Percentiles rank a stretch among this genome's conserved stretches.
Evolutionary conservation across 2,797 vertebrate species (phyloP).

Genomic region (Leptoclinus maculatus): DNA sequence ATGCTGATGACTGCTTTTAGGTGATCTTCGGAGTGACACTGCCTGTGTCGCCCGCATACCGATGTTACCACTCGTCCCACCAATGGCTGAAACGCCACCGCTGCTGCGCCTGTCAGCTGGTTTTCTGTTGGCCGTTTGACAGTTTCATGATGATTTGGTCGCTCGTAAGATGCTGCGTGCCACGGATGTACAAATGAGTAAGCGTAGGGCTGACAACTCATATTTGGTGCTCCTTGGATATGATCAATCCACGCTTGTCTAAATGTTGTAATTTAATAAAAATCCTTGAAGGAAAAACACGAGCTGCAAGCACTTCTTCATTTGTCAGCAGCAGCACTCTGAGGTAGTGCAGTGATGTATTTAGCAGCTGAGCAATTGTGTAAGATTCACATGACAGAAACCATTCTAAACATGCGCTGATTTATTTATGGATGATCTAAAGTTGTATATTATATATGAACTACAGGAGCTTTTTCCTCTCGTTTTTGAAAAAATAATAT

Average conservation of each 20-base stretch:
- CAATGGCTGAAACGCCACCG: constrained; percentile 5
- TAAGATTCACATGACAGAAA: not conserved
- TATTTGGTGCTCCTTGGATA: constrained; percentile 3
- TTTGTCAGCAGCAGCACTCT: not conserved
- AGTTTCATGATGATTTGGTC: constrained; percentile 30
- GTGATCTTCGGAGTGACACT: constrained; percentile 29
- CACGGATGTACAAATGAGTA: constrained; percentile 27
- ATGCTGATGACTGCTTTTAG: constrained; percentile 42
- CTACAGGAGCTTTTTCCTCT: not conserved
- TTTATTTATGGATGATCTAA: not conserved
- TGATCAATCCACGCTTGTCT: constrained; percentile 35
- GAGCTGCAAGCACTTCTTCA: constrained; percentile 1
- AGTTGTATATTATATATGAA: not conserved
- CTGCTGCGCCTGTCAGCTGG: constrained; percentile 40
- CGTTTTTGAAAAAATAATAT: not conserved
- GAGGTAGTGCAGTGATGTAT: not conserved
- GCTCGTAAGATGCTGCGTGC: constrained; percentile 21
- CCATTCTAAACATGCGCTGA: not conserved
- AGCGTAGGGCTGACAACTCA: constrained; percentile 1
- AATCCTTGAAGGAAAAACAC: not conserved
- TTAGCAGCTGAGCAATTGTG: not conserved
- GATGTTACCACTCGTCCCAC: constrained; percentile 27
- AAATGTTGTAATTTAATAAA: constrained; percentile 27
- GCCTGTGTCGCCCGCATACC: constrained; percentile 20
- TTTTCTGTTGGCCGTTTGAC: constrained; percentile 49